Evolutionary conservation across 2,888 invertebrate species (phyloP), one percentile per base, ranked within the genome.

Genomic region (Drosophila picticornis): DNA sequence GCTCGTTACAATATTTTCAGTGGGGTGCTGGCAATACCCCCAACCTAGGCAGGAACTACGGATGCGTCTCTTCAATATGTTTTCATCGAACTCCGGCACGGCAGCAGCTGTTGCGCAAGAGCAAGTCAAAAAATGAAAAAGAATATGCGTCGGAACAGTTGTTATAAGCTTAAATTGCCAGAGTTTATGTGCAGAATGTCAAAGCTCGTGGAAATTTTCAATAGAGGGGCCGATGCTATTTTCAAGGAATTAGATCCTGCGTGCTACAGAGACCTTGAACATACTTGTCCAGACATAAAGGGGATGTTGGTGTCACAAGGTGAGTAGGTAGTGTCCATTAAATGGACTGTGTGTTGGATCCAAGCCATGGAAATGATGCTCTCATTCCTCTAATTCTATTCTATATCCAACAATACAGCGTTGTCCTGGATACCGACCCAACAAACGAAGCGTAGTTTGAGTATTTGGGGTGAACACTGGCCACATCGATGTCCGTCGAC

Each of bases 101-200:
- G 59, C 74, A 70, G 62, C 89, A 90, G 83, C 88, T 87, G 90
- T 77, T 83, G 76, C 70, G 66, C 66, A 48, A 71, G 38, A 73
- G 32, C 56, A 66, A 70, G 66, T 43, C 58, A 46, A 65, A 71
- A 73, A 56, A 71, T 43, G 43, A 48, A 57, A 36, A 53, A 48
- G 38, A 50, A 66, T 61, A 60, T 67, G 74, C 57, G 71, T 69
- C 51, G 80, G 65, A 84, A 81, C 80, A 84, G 88, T 84, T 86
- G 82, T 75, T 84, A 77, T 84, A 76, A 85, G 88, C 74, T 76
- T 77, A 89, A 85, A 82, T 80, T 82, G 85, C 70, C 67, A 56
- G 83, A 88, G 83, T 83, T 88, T 72, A 72, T 81, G 81, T 83
- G 66, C 62, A 83, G 71, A 80, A 90, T 86, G 90, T 87, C 86